Conservation (phyloP, 2,888 invertebrate species). For the Leucophora obtusa region DNA sequence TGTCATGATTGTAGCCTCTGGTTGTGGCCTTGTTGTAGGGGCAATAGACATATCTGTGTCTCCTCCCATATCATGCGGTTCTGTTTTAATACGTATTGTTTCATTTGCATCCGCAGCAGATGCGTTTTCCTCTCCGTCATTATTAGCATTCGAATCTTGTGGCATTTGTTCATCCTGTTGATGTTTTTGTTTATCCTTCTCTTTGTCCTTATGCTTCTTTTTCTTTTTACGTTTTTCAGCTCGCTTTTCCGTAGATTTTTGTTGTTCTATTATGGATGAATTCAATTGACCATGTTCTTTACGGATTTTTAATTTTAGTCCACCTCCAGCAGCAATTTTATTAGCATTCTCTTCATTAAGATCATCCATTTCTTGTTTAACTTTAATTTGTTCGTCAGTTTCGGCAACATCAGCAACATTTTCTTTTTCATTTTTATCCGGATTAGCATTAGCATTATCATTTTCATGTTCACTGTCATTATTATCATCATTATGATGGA, state of each 20-base stretch:
- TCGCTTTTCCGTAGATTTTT: constrained; percentile 66
- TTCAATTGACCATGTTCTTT: constrained; percentile 77
- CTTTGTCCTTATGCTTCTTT: constrained; percentile 73
- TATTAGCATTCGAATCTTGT: constrained; percentile 34
- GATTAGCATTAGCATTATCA: constrained; percentile 57
- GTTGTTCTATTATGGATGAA: constrained; percentile 75
- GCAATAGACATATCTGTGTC: constrained; percentile 22
- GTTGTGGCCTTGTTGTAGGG: constrained; percentile 41
- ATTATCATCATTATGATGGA: constrained; percentile 22
- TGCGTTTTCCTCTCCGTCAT: constrained; percentile 8
- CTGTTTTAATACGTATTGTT: constrained; percentile 71
- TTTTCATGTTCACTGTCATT: constrained; percentile 53
- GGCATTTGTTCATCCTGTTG: constrained; percentile 57
- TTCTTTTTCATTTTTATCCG: constrained; percentile 39
- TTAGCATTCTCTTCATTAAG: constrained; percentile 65
- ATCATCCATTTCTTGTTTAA: constrained; percentile 61
- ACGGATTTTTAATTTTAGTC: constrained; percentile 76
- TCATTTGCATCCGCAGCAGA: background rate
- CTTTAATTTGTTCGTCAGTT: constrained; percentile 44
- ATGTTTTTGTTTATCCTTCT: constrained; percentile 62
- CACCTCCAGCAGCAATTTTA: constrained; percentile 57
- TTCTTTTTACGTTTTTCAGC: constrained; percentile 72
- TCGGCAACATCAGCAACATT: constrained; percentile 9
- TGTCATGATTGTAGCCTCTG: constrained; percentile 71
- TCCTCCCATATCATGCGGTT: constrained; percentile 61